Conservation (phyloP, 2,797 vertebrate genomes). For the Anguilla marmorata region DNA sequence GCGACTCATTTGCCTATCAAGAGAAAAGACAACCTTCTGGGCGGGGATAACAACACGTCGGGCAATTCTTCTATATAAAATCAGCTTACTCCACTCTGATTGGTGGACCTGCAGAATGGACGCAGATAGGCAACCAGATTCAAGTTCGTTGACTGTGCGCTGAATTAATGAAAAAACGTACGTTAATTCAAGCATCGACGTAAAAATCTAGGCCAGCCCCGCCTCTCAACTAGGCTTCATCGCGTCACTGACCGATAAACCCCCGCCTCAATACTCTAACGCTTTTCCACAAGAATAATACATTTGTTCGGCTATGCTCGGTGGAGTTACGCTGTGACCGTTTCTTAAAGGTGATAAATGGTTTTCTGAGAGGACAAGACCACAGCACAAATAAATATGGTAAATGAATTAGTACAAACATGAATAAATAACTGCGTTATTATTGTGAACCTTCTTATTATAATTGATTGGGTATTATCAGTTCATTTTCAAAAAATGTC, state of each 20-base stretch:
- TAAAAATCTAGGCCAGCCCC: conserved; percentile 43
- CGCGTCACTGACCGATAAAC: background rate
- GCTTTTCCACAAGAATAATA: background rate
- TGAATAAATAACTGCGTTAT: background rate
- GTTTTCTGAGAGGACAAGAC: background rate
- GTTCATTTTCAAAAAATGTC: background rate
- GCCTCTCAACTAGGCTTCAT: background rate
- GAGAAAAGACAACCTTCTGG: conserved; percentile 41
- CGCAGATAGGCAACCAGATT: conserved; percentile 58
- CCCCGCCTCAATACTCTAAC: background rate
- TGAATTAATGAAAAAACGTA: conserved; percentile 19
- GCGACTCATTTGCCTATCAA: conserved; percentile 3
- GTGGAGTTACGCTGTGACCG: background rate
- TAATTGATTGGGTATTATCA: background rate
- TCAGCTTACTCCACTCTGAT: conserved; percentile 37
- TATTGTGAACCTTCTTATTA: background rate
- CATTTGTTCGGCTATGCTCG: background rate
- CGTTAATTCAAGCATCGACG: conserved; percentile 46
- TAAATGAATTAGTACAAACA: background rate
- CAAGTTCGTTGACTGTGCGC: conserved; percentile 3
- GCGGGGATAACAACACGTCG: conserved; percentile 27
- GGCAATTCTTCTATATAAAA: background rate
- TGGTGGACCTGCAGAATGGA: conserved; percentile 47
- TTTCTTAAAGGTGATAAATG: background rate
- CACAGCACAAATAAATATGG: background rate